Evolutionary conservation across 2,797 vertebrate genomes (phyloP).

Genomic region (Sandelia bainsii): DNA sequence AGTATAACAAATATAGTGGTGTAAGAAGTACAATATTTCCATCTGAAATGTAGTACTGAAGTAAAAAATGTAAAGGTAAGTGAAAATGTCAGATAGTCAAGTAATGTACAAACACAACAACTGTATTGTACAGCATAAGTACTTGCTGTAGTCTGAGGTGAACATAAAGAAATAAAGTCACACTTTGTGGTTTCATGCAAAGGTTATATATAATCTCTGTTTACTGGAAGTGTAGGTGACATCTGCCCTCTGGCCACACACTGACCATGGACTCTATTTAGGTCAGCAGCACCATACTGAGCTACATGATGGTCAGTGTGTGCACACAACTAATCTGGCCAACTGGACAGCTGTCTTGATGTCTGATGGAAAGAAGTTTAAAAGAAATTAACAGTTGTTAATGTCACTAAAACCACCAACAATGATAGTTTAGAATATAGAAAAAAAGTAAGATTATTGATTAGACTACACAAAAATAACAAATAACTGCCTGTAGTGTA

Average conservation of each 20-base stretch:
- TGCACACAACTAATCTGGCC: slow-evolving; percentile 57
- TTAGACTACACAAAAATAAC: not conserved
- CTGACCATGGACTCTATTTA: slow-evolving; percentile 36
- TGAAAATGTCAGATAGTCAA: no score
- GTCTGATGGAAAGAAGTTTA: slow-evolving; percentile 37
- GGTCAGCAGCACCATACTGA: slow-evolving; percentile 54
- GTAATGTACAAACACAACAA: no score
- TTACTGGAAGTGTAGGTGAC: slow-evolving; percentile 19
- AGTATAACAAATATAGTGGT: not conserved
- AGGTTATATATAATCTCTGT: not conserved
- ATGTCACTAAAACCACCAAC: slow-evolving; percentile 21
- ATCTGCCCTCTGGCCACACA: slow-evolving; percentile 18
- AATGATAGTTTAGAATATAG: not conserved
- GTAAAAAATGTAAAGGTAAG: no score
- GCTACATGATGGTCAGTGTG: slow-evolving; percentile 27
- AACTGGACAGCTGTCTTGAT: slow-evolving; percentile 51
- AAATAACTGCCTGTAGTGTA: no score
- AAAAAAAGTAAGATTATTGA: not conserved
- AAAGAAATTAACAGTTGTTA: slow-evolving; percentile 46
- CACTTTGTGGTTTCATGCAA: not conserved
- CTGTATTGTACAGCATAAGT: no score
- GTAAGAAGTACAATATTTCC: not conserved
- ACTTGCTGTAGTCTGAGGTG: not conserved
- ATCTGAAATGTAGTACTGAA: not conserved
- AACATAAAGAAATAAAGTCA: not conserved